These are phyloP conservation scores for Leptopilina boulardi DNA, from an alignment of 1,140 invertebrate species.

Conservation along the genomic window DNA sequence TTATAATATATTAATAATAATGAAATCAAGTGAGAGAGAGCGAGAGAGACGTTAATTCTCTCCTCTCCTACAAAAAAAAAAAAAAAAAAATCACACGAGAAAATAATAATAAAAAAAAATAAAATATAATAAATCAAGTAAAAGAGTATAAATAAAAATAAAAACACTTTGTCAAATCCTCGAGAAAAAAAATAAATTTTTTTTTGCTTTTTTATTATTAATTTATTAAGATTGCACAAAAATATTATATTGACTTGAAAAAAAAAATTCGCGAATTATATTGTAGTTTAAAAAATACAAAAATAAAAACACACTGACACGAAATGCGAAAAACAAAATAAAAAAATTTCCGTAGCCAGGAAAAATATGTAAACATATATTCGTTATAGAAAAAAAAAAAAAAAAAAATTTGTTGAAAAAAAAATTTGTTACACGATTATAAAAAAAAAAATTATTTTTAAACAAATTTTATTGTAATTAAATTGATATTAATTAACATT, in stretches of 20 bases:
- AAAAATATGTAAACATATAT: not conserved
- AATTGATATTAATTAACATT: not conserved
- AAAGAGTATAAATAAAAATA: not conserved
- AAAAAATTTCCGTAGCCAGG: slow-evolving; percentile 9
- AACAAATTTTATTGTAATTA: not conserved
- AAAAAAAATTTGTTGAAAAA: not conserved
- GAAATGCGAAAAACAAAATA: not conserved
- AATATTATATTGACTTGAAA: not conserved
- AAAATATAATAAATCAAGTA: not conserved
- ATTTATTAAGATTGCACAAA: slow-evolving; percentile 2
- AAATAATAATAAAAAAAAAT: slow-evolving; percentile 23
- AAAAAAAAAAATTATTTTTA: no score
- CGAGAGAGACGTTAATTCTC: slow-evolving; percentile 6
- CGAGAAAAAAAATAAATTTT: not conserved
- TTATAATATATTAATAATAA: slow-evolving; percentile 16
- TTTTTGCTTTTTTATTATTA: not conserved
- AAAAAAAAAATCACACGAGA: slow-evolving; percentile 35
- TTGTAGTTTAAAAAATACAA: not conserved
- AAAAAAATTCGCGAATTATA: not conserved
- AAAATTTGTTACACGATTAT: not conserved
- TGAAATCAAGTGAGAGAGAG: slow-evolving; percentile 46
- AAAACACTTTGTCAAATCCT: slow-evolving; percentile 17
- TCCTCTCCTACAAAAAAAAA: slow-evolving; percentile 38
- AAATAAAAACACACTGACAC: not conserved
- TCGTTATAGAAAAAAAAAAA: not conserved